phyloP scores from a whole-genome alignment of 2,888 invertebrate genomes.

The Caenorhabditis sp. region DNA sequence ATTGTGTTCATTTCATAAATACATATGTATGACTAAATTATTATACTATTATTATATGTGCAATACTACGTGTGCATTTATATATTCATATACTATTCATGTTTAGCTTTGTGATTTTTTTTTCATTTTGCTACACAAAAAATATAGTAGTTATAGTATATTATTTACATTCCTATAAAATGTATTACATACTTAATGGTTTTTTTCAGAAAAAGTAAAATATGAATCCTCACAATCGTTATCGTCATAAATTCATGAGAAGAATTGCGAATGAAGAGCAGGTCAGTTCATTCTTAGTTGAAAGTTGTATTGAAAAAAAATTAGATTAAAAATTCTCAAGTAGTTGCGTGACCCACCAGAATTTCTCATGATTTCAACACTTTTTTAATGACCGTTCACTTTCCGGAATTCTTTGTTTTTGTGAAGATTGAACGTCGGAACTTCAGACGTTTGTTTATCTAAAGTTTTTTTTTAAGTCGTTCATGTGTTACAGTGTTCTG shows the following conservation, averaged over 20 bases:
- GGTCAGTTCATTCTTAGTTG: not conserved
- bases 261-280: not conserved
- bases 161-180: no score
- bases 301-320: not conserved
- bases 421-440: not conserved
- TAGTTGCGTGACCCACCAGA: not conserved
- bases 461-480: not conserved
- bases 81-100: no score
- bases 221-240: slow-evolving; percentile 2
- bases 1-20: not conserved
- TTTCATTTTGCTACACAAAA: no score
- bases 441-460: not conserved
- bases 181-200: no score
- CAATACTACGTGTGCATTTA: no score
- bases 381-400: not conserved
- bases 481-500: no score
- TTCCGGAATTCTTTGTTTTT: not conserved
- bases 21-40: not conserved
- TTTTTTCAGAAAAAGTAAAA: no score
- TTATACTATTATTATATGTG: no score
- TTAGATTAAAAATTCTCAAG: not conserved
- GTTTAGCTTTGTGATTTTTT: no score
- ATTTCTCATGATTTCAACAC: not conserved
- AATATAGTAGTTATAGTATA: no score
- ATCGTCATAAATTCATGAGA: not conserved